These are phyloP conservation scores for Drosophila imparisetae DNA, from an alignment of 2,888 invertebrate species.

Conservation along the genomic window DNA sequence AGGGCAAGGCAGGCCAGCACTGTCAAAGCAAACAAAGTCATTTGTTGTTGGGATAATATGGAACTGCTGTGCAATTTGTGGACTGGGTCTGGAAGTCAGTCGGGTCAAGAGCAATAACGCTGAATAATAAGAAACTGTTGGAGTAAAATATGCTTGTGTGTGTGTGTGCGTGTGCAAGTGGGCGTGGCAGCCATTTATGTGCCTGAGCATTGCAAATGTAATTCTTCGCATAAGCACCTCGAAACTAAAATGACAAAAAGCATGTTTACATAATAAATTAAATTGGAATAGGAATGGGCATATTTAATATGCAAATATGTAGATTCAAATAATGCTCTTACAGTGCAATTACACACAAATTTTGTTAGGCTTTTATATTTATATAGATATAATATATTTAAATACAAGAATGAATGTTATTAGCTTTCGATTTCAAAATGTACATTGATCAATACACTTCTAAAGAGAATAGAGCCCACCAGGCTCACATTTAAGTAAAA, in stretches of 20 bases:
- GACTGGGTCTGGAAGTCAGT: constrained; percentile 28
- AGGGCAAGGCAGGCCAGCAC: constrained; percentile 15
- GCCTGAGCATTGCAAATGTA: constrained; percentile 27
- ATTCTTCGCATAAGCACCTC: constrained; percentile 18
- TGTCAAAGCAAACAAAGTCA: constrained; percentile 68
- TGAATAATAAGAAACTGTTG: constrained; percentile 70
- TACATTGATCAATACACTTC: background rate
- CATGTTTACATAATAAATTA: constrained; percentile 1
- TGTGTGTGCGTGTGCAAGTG: constrained; percentile 15
- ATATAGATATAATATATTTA: background rate
- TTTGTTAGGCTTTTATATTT: background rate
- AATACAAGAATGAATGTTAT: background rate
- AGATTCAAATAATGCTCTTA: background rate
- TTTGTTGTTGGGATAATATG: constrained; percentile 56
- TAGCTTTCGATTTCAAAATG: background rate
- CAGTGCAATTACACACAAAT: background rate
- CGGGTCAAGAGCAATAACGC: constrained; percentile 73
- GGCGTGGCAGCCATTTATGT: constrained; percentile 30
- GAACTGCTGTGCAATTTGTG: constrained; percentile 21
- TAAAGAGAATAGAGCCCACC: background rate
- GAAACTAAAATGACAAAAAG: constrained; percentile 2
- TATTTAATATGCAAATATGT: background rate
- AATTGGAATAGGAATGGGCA: background rate
- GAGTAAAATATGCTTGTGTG: constrained; percentile 28
- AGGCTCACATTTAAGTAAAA: background rate